Evolutionary conservation across 2,888 invertebrate species (phyloP), one percentile per base, ranked within the genome.

Genomic region (Drosophila nr. fundita): DNA sequence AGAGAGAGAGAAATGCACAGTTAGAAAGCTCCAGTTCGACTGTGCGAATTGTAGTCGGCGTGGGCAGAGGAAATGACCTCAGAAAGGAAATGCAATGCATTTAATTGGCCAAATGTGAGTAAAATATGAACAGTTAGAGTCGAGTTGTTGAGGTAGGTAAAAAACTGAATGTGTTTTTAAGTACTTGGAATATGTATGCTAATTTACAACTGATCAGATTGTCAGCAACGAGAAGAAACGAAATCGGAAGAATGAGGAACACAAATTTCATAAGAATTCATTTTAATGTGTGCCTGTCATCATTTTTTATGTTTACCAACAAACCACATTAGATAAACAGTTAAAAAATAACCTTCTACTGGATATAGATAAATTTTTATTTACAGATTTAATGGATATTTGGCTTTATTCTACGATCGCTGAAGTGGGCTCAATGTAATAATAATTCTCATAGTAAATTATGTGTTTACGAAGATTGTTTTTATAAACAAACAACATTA

Each of bases 21-120:
- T 82, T 79, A 79, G 66, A 72, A 68, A 78, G 82, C 68, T 59
- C 29, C 63, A 82, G 61, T 61, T 77, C n/a, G 57, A 49, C 52
- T 34, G 49, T 54, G 55, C 69, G 32, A 45, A 53, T 67, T 68
- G 68, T 52, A 52, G 66, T 68, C 38, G n/a, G 48, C 52, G 80
- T 75, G 71, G 55, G 73, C 68, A 81, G 89, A 84, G 83, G 87
- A 84, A 84, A 73, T 84, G 83, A 89, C 87, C 83, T 84, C 79
- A 76, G 83, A 87, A 84, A 84, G 89, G 83, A 84, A 84, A 87
- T 87, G 89, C 82, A 89, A 62, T 78, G 89, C 69, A 87, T 87
- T 89, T 87, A 84, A 89, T 87, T 84, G 89, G 82, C 71, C 79
- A 74, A 83, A 73, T 82, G 72, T 67, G 62, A 67, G 64, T 55